Evolutionary conservation across 1,140 invertebrate species (phyloP), one percentile per base, ranked within the genome.

Genomic region (Bombus superbus): DNA sequence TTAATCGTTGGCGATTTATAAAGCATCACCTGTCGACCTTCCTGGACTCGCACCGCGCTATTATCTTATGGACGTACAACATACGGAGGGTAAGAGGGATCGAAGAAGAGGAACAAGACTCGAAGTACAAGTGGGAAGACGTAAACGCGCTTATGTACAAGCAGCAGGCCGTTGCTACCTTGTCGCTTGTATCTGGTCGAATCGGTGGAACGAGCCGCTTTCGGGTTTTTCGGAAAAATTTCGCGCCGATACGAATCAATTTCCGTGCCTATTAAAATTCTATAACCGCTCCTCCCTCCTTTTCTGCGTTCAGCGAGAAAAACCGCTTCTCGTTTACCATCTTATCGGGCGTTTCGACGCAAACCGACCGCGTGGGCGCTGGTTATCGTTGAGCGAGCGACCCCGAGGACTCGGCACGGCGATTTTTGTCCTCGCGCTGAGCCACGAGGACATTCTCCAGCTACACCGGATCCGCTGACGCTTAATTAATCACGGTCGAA

Each of bases 1-100:
- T 88, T 88, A 89, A 88, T 89, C 83, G 86, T 64, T 69, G 62
- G 80, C 76, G 88, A 89, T 86, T 89, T 83, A 89, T 64, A 87
- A 74, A 77, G 72, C 40, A 86, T 89, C 86, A 86, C 78, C 79
- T 71, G 71, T 76, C 87, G 87, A 89, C 80, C 80, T 86, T 88
- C 75, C 87, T 76, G 87, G 83, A 83, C 88, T 69, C 64, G 79
- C 18, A 53, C 47, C 18, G 22, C 47, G 22, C 47, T 53, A 53
- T 53, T 22, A 22, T 53, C 47, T 18, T 1, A 22, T 2, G 18
- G 47, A 53, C 18, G 79, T 47, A 83, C 42, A 76, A 77, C 73
- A 53, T 66, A 80, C 66, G 81, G 9, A 40, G 73, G 69, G 62
- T 22, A 76, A 44, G 75, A n/a, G 85, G 22, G 1, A 22, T 47